Conservation (phyloP, 2,888 invertebrate species). For the Cephonodes hylas region DNA sequence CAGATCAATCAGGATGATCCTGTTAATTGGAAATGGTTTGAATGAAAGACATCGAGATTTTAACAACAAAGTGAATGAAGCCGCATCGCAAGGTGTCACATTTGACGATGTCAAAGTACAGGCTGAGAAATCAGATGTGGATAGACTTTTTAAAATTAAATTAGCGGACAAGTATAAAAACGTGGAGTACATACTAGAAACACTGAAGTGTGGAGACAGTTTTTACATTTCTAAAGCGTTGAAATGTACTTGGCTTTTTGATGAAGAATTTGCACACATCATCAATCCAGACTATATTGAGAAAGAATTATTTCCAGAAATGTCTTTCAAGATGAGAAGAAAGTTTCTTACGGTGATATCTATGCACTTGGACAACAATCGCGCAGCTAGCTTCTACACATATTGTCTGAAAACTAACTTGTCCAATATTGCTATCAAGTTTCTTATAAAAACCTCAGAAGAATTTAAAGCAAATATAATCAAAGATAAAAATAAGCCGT, state of each 20-base stretch:
- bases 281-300: constrained; percentile 51
- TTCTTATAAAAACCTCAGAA: constrained; percentile 45
- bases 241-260: constrained; percentile 52
- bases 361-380: constrained; percentile 37
- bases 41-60: constrained; percentile 43
- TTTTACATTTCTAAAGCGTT: constrained; percentile 53
- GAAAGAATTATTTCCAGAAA: constrained; percentile 49
- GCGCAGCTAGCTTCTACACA: constrained; percentile 43
- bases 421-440: constrained; percentile 43
- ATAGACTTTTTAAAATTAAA: constrained; percentile 59
- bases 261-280: constrained; percentile 37
- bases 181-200: constrained; percentile 49
- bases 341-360: constrained; percentile 47
- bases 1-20: too few relatives aligned
- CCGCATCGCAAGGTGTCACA: constrained; percentile 23
- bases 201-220: constrained; percentile 52
- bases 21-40: constrained; percentile 39
- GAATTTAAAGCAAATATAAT: constrained; percentile 44
- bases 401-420: constrained; percentile 43
- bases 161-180: constrained; percentile 53
- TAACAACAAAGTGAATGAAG: constrained; percentile 43
- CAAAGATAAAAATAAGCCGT: constrained; percentile 17
- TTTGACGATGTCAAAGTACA: constrained; percentile 38
- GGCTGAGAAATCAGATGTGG: constrained; percentile 44
- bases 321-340: constrained; percentile 58